Percentiles rank a stretch among this genome's conserved stretches.
Conservation (phyloP, 2,888 invertebrate genomes). For the Octonoba sinensis region DNA sequence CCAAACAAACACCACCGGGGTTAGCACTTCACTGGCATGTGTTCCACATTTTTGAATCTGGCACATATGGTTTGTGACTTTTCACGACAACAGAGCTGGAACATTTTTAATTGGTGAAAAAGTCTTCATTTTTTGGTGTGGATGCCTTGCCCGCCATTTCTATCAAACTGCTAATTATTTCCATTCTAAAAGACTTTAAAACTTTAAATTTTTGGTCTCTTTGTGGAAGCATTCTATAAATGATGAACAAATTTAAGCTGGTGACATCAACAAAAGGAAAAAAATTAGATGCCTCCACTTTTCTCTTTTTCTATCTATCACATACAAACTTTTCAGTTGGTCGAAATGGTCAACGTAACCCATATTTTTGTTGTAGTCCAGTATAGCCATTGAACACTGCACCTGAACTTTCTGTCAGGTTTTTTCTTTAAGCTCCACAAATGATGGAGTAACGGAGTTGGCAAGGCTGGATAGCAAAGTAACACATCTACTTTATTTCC, state of each 20-base stretch:
- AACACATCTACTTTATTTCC: slow-evolving; percentile 8
- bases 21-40: neutral
- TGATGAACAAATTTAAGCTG: neutral
- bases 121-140: no score
- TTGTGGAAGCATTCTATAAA: neutral
- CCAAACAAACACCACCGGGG: neutral
- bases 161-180: no score
- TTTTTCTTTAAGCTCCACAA: slow-evolving; percentile 5
- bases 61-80: no score
- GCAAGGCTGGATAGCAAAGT: neutral
- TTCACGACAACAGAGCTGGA: no score
- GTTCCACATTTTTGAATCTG: neutral
- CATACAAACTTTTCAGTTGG: slow-evolving; percentile 9
- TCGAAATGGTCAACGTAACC: slow-evolving; percentile 24
- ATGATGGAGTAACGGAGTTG: neutral
- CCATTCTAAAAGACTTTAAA: no score
- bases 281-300: slow-evolving; percentile 13
- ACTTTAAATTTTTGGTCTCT: neutral
- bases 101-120: no score
- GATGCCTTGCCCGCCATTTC: no score
- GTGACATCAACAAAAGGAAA: slow-evolving; percentile 3
- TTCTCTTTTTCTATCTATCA: slow-evolving; percentile 8
- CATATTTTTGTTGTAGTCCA: slow-evolving; percentile 22
- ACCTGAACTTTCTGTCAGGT: neutral
- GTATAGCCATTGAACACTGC: neutral